A percentile compares a stretch with the other conserved stretches of the same genome.
These are phyloP conservation scores for Pseudoatta argentina DNA, from an alignment of 1,140 invertebrate species.

Conservation along the genomic window DNA sequence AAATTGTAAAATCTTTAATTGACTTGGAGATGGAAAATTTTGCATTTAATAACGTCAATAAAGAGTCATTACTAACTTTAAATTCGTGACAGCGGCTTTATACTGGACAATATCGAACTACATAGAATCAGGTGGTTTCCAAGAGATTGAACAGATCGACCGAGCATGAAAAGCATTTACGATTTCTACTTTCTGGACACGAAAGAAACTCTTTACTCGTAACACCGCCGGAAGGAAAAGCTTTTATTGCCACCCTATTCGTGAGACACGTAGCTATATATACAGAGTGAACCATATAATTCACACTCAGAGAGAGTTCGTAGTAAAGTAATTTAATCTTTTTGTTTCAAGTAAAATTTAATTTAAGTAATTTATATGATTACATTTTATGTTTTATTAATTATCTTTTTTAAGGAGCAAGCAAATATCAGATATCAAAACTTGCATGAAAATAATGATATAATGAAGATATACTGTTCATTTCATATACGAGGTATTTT, in stretches of 20 bases:
- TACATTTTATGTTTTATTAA: neutral
- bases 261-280: conserved; percentile 13
- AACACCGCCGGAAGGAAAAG: conserved; percentile 31
- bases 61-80: neutral
- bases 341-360: neutral
- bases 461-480: neutral
- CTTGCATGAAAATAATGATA: neutral
- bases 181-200: conserved; percentile 43
- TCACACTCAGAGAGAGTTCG: neutral
- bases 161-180: conserved; percentile 54
- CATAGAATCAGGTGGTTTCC: conserved; percentile 53
- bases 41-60: no score
- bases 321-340: neutral
- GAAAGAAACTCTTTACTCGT: conserved; percentile 44
- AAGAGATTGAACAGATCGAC: conserved; percentile 46
- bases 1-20: neutral
- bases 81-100: neutral
- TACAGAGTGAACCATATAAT: neutral
- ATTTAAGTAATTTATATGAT: neutral
- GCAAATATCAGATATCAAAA: neutral
- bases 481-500: neutral
- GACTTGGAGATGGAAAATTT: neutral
- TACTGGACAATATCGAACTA: conserved; percentile 11
- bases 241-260: conserved; percentile 48
- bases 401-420: neutral